Evolutionary conservation across 2,888 invertebrate species (phyloP).

Genomic region (Tipula helvola): DNA sequence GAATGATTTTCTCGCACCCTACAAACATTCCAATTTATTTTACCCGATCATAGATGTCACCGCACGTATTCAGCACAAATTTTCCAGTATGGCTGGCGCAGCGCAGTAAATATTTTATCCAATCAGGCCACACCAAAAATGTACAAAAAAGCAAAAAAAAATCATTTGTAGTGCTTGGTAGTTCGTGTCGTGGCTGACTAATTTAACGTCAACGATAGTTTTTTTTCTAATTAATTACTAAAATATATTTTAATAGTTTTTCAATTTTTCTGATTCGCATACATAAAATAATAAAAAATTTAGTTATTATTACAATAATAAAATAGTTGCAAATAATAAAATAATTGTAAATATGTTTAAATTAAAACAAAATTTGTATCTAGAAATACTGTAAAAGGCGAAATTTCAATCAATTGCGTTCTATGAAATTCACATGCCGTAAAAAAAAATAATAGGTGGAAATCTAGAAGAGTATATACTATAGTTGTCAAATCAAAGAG

Average conservation of each 20-base stretch:
- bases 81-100: not conserved
- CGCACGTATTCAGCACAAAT: not conserved
- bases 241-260: not conserved
- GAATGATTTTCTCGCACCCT: not conserved
- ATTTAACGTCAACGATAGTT: slow-evolving; percentile 8
- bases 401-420: slow-evolving; percentile 7
- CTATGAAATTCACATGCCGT: slow-evolving; percentile 9
- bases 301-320: not conserved
- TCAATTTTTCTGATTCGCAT: not conserved
- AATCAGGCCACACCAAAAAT: not conserved
- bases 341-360: not conserved
- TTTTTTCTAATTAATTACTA: slow-evolving; percentile 4
- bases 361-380: not conserved
- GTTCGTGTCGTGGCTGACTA: slow-evolving; percentile 8
- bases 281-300: not conserved
- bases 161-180: slow-evolving; percentile 1
- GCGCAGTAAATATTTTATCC: not conserved
- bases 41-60: not conserved
- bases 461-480: not conserved
- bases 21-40: not conserved
- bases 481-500: slow-evolving; percentile 7
- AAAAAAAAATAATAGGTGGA: slow-evolving; percentile 7
- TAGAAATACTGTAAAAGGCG: not conserved
- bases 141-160: not conserved
- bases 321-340: not conserved